Percentiles rank a stretch among this genome's conserved stretches.
These are phyloP conservation scores for Nesoenas mayeri DNA, from an alignment of 2,113 vertebrate genomes.

Conservation along the genomic window DNA sequence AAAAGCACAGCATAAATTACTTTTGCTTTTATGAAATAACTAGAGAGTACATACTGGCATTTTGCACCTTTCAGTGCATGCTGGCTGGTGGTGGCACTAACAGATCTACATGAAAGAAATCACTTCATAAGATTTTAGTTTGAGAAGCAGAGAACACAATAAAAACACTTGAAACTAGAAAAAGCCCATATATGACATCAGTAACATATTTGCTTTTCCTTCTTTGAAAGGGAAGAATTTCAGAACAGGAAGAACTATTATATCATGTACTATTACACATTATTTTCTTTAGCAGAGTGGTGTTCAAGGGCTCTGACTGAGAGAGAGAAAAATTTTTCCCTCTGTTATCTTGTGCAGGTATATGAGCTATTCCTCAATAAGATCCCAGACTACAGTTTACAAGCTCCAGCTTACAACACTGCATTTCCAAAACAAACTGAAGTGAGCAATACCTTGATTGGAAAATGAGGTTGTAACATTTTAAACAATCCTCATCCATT, in stretches of 20 bases:
- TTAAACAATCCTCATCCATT: not conserved
- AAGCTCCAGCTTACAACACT: not conserved
- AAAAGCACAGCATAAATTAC: not conserved
- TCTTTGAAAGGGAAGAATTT: not conserved
- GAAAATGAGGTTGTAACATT: not conserved
- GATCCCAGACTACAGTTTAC: not conserved
- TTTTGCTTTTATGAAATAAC: not conserved
- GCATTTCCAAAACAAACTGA: not conserved
- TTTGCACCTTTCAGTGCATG: not conserved
- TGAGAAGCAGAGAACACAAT: not conserved
- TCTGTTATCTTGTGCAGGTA: not conserved
- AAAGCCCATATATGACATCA: not conserved
- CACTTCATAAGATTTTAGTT: not conserved
- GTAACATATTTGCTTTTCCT: not conserved
- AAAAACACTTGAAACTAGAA: not conserved
- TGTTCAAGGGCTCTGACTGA: not conserved
- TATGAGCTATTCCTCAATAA: not conserved
- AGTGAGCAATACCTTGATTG: not conserved
- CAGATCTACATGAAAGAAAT: not conserved
- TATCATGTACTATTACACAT: not conserved
- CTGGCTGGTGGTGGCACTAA: not conserved
- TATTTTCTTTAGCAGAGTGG: not conserved
- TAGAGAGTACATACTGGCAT: not conserved
- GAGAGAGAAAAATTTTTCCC: not conserved
- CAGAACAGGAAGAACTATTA: not conserved